These are phyloP conservation scores for Megalonaias nervosa DNA, from an alignment of 1,140 invertebrate species.

Conservation along the genomic window DNA sequence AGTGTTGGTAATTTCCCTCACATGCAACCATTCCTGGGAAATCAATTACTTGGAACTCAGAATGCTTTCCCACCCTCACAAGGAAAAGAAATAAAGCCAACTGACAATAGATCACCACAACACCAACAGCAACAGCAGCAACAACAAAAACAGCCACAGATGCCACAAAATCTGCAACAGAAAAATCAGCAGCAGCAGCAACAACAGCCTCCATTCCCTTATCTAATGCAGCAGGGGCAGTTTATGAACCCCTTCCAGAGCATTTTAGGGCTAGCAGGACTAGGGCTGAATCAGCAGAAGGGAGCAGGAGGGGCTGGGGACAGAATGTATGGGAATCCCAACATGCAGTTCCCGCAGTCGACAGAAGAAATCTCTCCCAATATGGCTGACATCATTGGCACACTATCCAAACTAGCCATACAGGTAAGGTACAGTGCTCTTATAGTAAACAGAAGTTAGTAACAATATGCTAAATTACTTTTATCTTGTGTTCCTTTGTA, in stretches of 20 bases:
- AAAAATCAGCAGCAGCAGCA: conserved; percentile 14
- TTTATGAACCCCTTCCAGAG: conserved; percentile 27
- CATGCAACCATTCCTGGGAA: too few relatives aligned
- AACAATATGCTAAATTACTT: too few relatives aligned
- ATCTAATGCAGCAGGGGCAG: conserved; percentile 25
- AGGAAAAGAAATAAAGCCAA: too few relatives aligned
- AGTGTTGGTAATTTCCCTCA: too few relatives aligned
- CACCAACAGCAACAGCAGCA: conserved; percentile 39
- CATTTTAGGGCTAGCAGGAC: conserved; percentile 14
- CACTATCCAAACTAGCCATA: conserved; percentile 49
- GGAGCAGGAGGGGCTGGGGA: conserved; percentile 8
- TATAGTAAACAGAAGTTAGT: background rate
- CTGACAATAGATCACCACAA: conserved; percentile 21
- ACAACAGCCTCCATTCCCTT: conserved; percentile 18
- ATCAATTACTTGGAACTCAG: too few relatives aligned
- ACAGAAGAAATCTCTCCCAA: conserved; percentile 34
- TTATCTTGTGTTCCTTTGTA: too few relatives aligned
- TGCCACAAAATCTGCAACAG: conserved; percentile 13
- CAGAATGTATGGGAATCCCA: conserved; percentile 29
- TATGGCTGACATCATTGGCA: conserved; percentile 36
- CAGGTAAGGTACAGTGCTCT: conserved; percentile 38
- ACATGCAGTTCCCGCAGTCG: background rate
- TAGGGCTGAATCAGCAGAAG: conserved; percentile 26
- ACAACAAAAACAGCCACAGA: conserved; percentile 23
- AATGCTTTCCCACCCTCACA: too few relatives aligned